These are phyloP conservation scores for Willisornis vidua DNA, from an alignment of 2,113 vertebrate genomes.

Conservation along the genomic window DNA sequence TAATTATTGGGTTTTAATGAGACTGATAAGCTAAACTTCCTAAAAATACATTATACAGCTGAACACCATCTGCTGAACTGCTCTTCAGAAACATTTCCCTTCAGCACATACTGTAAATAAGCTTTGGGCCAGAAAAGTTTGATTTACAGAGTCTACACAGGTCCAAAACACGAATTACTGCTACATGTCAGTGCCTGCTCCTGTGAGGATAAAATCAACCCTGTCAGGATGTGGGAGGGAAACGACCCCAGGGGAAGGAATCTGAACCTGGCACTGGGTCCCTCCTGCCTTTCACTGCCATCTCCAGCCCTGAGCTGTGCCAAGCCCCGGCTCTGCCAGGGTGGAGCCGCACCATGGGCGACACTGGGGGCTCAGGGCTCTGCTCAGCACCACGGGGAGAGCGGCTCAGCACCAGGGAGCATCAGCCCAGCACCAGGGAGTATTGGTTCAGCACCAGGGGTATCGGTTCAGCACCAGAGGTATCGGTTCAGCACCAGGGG, in stretches of 20 bases:
- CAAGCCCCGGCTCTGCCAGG: background rate
- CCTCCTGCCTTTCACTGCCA: rapidly evolving
- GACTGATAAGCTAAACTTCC: background rate
- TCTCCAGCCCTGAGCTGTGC: background rate
- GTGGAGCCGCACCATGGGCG: rapidly evolving
- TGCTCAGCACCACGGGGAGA: background rate
- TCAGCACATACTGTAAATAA: background rate
- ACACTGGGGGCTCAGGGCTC: rapidly evolving
- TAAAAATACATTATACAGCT: background rate
- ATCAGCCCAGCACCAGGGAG: too few relatives aligned
- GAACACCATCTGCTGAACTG: background rate
- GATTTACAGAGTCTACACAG: background rate
- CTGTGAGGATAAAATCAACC: rapidly evolving
- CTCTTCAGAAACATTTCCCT: background rate
- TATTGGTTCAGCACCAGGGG: too few relatives aligned
- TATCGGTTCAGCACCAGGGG: too few relatives aligned
- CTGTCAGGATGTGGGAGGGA: rapidly evolving
- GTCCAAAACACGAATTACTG: background rate
- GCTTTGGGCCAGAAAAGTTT: background rate
- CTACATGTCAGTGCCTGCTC: rapidly evolving
- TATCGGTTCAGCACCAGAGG: background rate
- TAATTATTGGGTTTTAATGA: background rate
- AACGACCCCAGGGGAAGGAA: rapidly evolving
- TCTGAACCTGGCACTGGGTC: rapidly evolving
- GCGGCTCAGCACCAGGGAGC: background rate